Evolutionary conservation across 2,797 vertebrate species (phyloP).

Genomic region (Chanos chanos): DNA sequence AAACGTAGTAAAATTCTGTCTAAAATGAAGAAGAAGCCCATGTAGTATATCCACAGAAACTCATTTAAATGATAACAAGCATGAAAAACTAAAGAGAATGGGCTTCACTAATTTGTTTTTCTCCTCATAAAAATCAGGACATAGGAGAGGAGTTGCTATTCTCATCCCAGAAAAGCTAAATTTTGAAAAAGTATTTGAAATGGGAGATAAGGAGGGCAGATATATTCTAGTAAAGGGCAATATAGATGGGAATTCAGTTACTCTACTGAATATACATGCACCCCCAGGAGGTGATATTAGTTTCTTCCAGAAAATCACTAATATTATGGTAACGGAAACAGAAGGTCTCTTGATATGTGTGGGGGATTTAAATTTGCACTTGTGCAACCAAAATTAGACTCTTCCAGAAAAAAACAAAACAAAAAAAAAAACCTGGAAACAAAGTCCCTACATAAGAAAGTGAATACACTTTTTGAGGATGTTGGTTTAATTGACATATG

Average conservation of each 20-base stretch:
- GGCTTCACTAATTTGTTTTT: slow-evolving; percentile 5
- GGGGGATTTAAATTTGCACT: slow-evolving; percentile 30
- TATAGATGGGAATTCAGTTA: slow-evolving; percentile 5
- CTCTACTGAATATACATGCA: slow-evolving; percentile 7
- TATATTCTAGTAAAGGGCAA: slow-evolving; percentile 2
- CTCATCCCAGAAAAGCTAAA: slow-evolving; percentile 6
- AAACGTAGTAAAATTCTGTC: slow-evolving; percentile 4
- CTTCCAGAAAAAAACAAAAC: no score
- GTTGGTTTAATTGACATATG: slow-evolving; percentile 28
- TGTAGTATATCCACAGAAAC: background rate
- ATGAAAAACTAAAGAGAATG: slow-evolving; percentile 15
- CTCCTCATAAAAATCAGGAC: no score
- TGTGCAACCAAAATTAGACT: no score
- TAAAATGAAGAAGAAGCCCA: slow-evolving; percentile 22
- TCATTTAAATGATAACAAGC: slow-evolving; percentile 5
- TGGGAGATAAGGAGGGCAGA: slow-evolving; percentile 20
- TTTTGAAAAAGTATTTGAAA: slow-evolving; percentile 23
- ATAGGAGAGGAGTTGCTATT: slow-evolving; percentile 20
- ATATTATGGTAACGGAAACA: background rate
- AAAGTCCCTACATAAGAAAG: no score
- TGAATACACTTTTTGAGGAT: no score
- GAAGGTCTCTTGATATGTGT: slow-evolving; percentile 11
- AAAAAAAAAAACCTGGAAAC: no score
- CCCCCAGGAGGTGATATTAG: slow-evolving; percentile 6
- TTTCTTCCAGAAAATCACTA: slow-evolving; percentile 2